These are phyloP conservation scores for Ispidina picta DNA, from an alignment of 2,797 vertebrate species.

Conservation along the genomic window DNA sequence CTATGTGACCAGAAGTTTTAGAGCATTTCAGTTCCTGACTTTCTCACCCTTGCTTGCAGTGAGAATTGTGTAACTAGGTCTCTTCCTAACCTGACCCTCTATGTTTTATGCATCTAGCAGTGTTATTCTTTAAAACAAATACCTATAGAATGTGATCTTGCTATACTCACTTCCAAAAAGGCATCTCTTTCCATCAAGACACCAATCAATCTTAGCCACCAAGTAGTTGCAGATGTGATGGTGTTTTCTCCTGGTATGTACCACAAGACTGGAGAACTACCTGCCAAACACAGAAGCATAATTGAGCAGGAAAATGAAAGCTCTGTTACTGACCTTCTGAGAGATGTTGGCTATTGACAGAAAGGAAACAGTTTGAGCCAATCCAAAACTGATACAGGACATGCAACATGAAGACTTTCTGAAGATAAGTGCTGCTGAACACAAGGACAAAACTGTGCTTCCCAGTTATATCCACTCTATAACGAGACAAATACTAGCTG, in stretches of 20 bases:
- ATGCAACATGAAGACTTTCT: not conserved
- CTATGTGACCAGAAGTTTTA: not conserved
- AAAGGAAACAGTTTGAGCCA: not conserved
- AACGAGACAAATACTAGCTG: not conserved
- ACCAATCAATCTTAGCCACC: not conserved
- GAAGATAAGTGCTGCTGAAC: not conserved
- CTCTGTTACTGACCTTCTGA: not conserved
- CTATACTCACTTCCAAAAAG: not conserved
- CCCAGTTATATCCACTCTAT: not conserved
- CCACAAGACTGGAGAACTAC: not conserved
- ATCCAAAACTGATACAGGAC: not conserved
- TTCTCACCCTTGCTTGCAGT: not conserved
- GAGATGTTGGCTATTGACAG: not conserved
- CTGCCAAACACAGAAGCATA: not conserved
- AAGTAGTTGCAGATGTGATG: not conserved
- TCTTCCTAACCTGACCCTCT: not conserved
- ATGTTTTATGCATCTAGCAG: not conserved
- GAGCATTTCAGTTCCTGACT: not conserved
- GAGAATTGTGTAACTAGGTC: not conserved
- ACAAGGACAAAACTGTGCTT: not conserved
- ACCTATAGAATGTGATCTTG: not conserved
- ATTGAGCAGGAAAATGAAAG: not conserved
- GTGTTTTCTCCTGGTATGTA: not conserved
- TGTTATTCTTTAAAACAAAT: not conserved
- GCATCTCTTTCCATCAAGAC: not conserved